These are phyloP conservation scores for Pagetopsis macropterus DNA, from an alignment of 2,797 vertebrate genomes.

Conservation along the genomic window DNA sequence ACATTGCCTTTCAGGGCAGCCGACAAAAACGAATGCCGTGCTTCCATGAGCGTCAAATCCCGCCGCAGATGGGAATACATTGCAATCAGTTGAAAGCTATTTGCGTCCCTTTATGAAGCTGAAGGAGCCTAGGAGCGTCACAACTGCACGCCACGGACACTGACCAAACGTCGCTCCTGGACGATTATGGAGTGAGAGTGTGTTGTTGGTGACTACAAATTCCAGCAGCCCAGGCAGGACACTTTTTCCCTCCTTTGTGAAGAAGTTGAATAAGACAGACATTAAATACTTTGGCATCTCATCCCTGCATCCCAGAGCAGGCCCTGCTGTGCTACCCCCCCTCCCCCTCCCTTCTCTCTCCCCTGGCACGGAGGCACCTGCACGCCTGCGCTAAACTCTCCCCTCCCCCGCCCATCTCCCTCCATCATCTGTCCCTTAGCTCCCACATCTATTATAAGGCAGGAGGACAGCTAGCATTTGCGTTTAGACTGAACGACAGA, in stretches of 20 bases:
- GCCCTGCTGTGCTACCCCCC: conserved; percentile 17
- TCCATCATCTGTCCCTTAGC: conserved; percentile 79
- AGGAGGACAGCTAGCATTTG: conserved; percentile 70
- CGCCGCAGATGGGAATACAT: too few species aligned
- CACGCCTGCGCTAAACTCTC: conserved; percentile 79
- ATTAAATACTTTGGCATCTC: conserved; percentile 42
- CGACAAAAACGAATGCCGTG: too few species aligned
- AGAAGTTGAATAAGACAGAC: conserved; percentile 23
- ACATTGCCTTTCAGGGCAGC: too few species aligned
- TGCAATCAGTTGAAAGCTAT: too few species aligned
- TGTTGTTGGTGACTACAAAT: not conserved
- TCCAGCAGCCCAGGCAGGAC: conserved; percentile 7
- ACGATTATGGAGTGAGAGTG: too few species aligned
- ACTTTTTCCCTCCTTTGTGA: conserved; percentile 18
- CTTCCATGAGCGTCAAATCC: too few species aligned
- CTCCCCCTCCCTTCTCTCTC: not conserved
- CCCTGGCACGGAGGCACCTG: conserved; percentile 70
- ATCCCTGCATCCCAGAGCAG: conserved; percentile 40
- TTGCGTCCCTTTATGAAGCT: too few species aligned
- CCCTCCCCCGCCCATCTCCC: conserved; percentile 55
- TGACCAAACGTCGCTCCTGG: too few species aligned
- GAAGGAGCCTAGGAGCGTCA: too few species aligned
- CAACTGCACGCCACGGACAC: too few species aligned
- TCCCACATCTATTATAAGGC: conserved; percentile 77
- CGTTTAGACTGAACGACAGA: conserved; percentile 53